Conservation (phyloP, 2,888 invertebrate genomes). For the Drosophila tanythrix region DNA sequence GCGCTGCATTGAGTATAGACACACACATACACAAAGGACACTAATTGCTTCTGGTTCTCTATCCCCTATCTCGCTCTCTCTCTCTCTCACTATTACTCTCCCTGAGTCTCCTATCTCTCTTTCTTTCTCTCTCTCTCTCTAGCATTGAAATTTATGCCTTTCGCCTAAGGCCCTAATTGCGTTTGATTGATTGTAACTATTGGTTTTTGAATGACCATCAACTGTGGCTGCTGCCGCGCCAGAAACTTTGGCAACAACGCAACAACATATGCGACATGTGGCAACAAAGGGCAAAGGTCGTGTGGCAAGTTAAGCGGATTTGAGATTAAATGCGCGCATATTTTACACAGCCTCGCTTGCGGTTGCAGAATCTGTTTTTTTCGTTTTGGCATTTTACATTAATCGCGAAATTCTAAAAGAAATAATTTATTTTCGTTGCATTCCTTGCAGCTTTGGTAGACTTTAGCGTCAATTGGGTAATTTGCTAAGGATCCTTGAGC, state of each 20-base stretch:
- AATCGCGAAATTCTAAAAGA: neutral
- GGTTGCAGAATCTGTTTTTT: neutral
- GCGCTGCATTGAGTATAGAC: constrained; percentile 24
- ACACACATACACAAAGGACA: constrained; percentile 35
- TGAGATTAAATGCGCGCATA: neutral
- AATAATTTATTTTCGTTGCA: neutral
- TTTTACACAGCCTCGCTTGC: neutral
- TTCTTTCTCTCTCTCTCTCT: neutral
- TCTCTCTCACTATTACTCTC: neutral
- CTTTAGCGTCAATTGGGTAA: neutral
- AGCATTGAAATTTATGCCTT: constrained; percentile 9
- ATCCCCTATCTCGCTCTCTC: neutral
- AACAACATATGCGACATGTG: constrained; percentile 11
- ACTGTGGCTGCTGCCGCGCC: constrained; percentile 10
- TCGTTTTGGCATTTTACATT: neutral
- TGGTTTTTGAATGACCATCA: constrained; percentile 48
- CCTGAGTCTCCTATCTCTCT: neutral
- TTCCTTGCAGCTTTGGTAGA: neutral
- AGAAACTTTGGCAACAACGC: constrained; percentile 7
- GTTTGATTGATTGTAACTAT: constrained; percentile 69
- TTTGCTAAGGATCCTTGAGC: neutral
- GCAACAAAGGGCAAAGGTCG: constrained; percentile 2
- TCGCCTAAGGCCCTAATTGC: constrained; percentile 68
- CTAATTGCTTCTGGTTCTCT: constrained; percentile 42
- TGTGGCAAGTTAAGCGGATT: constrained; percentile 2